Percentiles rank a stretch among this genome's conserved stretches.
Conservation (phyloP, 2,888 invertebrate genomes). For the Epinotia bilunana region DNA sequence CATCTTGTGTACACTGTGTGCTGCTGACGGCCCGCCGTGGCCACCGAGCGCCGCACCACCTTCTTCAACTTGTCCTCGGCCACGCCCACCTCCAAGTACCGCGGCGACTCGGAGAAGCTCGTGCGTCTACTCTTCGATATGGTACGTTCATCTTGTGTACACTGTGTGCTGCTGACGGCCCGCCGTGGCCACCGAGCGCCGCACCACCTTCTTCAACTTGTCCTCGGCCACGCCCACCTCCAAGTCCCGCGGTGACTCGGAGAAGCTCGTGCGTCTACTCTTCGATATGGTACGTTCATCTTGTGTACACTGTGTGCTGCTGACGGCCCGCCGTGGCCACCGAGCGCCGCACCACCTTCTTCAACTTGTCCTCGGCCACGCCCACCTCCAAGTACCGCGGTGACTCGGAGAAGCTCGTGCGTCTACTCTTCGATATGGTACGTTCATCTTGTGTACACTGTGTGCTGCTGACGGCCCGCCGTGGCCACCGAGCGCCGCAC, state of each 20-base stretch:
- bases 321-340: constrained; percentile 93
- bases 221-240: constrained; percentile 92
- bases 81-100: constrained; percentile 93
- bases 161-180: constrained; percentile 86
- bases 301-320: too few relatives aligned
- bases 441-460: constrained; percentile 51
- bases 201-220: constrained; percentile 94
- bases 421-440: constrained; percentile 94
- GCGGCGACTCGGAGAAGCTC: constrained; percentile 96
- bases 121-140: constrained; percentile 94
- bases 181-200: constrained; percentile 95
- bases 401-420: constrained; percentile 94
- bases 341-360: constrained; percentile 94
- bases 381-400: constrained; percentile 96
- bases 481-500: constrained; percentile 95
- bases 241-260: constrained; percentile 89
- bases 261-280: not conserved
- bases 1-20: too few relatives aligned
- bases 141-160: constrained; percentile 71
- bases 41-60: constrained; percentile 94
- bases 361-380: constrained; percentile 94
- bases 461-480: constrained; percentile 88
- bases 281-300: too few relatives aligned
- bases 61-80: constrained; percentile 95
- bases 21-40: constrained; percentile 91